Percentiles rank a stretch among this genome's conserved stretches.
phyloP scores from a whole-genome alignment of 2,797 vertebrate species.

The Cottoperca gobio region DNA sequence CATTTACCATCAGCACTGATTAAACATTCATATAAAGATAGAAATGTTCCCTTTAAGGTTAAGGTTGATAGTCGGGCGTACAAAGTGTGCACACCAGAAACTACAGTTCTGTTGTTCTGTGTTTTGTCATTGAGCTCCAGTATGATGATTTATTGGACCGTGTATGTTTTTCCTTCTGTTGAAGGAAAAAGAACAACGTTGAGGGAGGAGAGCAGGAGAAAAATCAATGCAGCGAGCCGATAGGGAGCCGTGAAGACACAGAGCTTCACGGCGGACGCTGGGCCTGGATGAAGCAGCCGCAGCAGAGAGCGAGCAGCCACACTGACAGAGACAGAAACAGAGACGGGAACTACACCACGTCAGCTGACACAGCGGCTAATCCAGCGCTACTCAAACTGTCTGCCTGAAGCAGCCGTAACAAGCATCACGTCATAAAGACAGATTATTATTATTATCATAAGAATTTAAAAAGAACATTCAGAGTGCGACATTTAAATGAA shows the following conservation, averaged over 20 bases:
- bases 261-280: conserved; percentile 34
- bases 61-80: too few relatives aligned
- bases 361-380: conserved; percentile 45
- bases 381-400: conserved; percentile 27
- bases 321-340: conserved; percentile 53
- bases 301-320: conserved; percentile 27
- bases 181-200: conserved; percentile 9
- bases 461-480: background rate
- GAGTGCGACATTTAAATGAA: background rate
- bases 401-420: conserved; percentile 18
- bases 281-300: conserved; percentile 49
- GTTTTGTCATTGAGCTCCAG: conserved; percentile 2
- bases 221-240: conserved; percentile 27
- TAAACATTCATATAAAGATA: too few relatives aligned
- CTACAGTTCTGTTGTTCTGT: too few relatives aligned
- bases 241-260: conserved; percentile 16
- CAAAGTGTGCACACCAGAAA: too few relatives aligned
- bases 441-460: background rate
- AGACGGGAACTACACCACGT: conserved; percentile 47
- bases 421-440: conserved; percentile 26
- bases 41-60: too few relatives aligned
- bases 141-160: background rate
- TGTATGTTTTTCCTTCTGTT: conserved; percentile 23
- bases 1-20: too few relatives aligned
- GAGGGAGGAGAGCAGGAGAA: conserved; percentile 12